phyloP scores from a whole-genome alignment of 2,888 invertebrate species.

The Cyaniris semiargus region DNA sequence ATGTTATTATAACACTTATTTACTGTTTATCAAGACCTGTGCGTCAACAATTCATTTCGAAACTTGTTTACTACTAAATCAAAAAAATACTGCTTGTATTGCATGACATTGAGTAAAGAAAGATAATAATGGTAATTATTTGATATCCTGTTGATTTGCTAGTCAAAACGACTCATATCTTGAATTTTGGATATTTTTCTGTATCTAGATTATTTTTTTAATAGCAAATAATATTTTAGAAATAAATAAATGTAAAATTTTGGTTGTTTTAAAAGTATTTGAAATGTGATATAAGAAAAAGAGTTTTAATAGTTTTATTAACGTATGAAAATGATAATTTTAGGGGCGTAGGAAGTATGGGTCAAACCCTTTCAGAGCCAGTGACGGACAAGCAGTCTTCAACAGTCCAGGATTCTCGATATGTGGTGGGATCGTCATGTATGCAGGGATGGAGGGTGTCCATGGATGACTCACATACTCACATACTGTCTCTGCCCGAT shows the following conservation, averaged over 20 bases:
- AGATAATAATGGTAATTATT: not conserved
- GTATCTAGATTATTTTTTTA: not conserved
- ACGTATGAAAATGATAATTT: not conserved
- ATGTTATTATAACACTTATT: not conserved
- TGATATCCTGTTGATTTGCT: not conserved
- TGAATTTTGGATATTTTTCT: not conserved
- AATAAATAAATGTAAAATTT: too few species aligned
- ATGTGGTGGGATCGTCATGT: conserved; percentile 94
- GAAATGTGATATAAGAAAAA: too few species aligned
- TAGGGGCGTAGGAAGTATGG: conserved; percentile 84
- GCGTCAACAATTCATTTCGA: not conserved
- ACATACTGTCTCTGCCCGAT: conserved; percentile 94
- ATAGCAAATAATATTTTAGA: too few species aligned
- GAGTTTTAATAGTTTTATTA: not conserved
- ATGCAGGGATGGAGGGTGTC: conserved; percentile 99
- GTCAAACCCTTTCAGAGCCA: conserved; percentile 98
- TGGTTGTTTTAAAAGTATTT: too few species aligned
- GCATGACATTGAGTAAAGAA: not conserved
- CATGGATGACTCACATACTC: conserved; percentile 99
- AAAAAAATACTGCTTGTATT: not conserved
- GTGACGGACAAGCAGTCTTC: conserved; percentile 94
- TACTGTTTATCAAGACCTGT: not conserved
- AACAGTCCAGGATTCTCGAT: conserved; percentile 86
- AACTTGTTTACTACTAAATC: not conserved
- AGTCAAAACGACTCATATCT: not conserved